A percentile compares a stretch with the other conserved stretches of the same genome.
Conservation (phyloP, 37 sponge, comb jelly and placozoan species). For the Diacarnus erythraeanus region DNA sequence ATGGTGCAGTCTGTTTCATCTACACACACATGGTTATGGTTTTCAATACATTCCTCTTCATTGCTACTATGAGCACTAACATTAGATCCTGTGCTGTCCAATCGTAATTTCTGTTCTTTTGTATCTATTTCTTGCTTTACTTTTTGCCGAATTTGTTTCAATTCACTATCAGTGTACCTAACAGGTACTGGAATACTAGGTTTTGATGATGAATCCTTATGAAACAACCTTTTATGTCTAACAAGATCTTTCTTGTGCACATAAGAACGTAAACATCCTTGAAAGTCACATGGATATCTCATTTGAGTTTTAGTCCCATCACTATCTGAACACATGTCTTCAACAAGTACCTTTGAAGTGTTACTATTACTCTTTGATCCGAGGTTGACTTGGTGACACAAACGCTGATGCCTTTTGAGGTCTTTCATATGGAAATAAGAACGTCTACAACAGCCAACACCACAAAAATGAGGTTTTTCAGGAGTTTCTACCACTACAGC, state of each 20-base stretch:
- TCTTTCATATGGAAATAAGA: slow-evolving; percentile 81
- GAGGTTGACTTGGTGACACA: slow-evolving; percentile 47
- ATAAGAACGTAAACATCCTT: slow-evolving; percentile 62
- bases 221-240: slow-evolving; percentile 74
- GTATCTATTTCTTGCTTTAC: slow-evolving; percentile 32
- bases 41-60: not conserved
- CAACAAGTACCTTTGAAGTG: not conserved
- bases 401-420: slow-evolving; percentile 68
- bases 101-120: slow-evolving; percentile 13
- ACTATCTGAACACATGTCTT: not conserved
- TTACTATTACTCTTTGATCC: not conserved
- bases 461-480: slow-evolving; percentile 58
- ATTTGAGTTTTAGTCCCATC: slow-evolving; percentile 16
- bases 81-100: slow-evolving; percentile 54
- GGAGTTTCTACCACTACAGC: slow-evolving; percentile 45
- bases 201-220: slow-evolving; percentile 59
- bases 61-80: not conserved
- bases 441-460: slow-evolving; percentile 43
- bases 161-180: slow-evolving; percentile 32
- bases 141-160: slow-evolving; percentile 42
- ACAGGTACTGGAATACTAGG: slow-evolving; percentile 60
- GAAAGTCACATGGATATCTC: slow-evolving; percentile 76
- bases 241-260: slow-evolving; percentile 84
- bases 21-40: not conserved
- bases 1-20: not conserved